These are phyloP conservation scores for Typhlomys cinereus DNA, from an alignment of 2,113 vertebrate genomes.

Conservation along the genomic window DNA sequence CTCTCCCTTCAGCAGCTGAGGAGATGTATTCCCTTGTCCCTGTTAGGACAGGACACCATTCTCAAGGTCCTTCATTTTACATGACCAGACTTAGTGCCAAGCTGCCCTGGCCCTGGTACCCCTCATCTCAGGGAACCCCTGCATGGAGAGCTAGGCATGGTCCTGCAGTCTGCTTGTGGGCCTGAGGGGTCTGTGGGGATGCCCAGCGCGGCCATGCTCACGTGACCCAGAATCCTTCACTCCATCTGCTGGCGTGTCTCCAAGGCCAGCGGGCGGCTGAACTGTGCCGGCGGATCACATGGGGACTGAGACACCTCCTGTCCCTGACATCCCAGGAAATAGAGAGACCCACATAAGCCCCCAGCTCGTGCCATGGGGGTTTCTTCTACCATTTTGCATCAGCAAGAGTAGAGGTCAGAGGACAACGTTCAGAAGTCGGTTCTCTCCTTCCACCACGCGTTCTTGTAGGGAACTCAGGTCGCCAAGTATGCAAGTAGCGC, in stretches of 20 bases:
- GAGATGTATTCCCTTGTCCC: accelerated
- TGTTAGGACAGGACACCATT: accelerated
- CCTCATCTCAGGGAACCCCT: accelerated
- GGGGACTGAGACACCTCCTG: accelerated
- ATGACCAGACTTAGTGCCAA: accelerated
- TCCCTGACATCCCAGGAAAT: accelerated
- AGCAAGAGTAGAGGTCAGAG: too few relatives aligned
- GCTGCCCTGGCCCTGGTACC: too few relatives aligned
- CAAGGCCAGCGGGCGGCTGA: background rate
- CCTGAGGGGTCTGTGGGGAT: accelerated
- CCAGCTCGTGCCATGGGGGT: background rate
- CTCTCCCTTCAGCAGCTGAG: accelerated
- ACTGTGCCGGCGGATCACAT: background rate
- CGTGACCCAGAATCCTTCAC: background rate
- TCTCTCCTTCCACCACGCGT: too few relatives aligned
- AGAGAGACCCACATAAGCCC: accelerated
- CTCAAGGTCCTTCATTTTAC: background rate
- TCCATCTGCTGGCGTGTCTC: background rate
- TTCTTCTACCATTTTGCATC: too few relatives aligned
- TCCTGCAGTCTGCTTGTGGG: accelerated
- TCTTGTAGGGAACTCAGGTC: too few relatives aligned
- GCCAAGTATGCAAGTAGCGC: too few relatives aligned
- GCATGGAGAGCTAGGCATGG: background rate
- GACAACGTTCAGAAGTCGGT: too few relatives aligned
- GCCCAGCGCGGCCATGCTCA: background rate